Evolutionary conservation across 2,113 vertebrate species (phyloP).

Genomic region (Salminus brasiliensis): DNA sequence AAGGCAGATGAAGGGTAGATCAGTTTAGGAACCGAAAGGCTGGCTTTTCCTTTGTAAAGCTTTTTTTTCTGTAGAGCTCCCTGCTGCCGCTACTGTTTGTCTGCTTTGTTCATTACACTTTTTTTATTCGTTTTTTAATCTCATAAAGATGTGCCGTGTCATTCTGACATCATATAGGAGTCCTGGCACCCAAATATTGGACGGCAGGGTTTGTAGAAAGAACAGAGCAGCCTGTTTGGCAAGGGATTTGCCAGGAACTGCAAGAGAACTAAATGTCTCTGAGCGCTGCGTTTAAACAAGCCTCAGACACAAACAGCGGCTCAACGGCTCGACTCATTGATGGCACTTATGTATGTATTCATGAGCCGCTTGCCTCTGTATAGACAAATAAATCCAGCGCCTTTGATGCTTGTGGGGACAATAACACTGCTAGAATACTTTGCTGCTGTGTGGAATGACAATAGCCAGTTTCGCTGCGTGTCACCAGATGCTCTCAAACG

Average conservation of each 20-base stretch:
- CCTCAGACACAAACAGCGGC: slow-evolving; percentile 31
- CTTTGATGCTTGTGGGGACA: slow-evolving; percentile 43
- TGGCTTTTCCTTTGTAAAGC: neutral
- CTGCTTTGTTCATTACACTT: no score
- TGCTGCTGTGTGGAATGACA: slow-evolving; percentile 31
- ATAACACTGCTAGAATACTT: slow-evolving; percentile 1
- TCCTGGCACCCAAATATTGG: neutral
- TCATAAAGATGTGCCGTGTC: neutral
- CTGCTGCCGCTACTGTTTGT: neutral
- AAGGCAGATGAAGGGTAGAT: no score
- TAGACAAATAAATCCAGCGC: slow-evolving; percentile 40
- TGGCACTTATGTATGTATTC: slow-evolving; percentile 53
- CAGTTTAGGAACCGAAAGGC: no score
- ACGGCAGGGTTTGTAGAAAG: neutral
- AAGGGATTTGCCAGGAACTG: neutral
- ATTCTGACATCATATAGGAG: neutral
- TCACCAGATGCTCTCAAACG: slow-evolving; percentile 10
- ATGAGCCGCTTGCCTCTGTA: slow-evolving; percentile 46
- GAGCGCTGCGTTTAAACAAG: slow-evolving; percentile 35
- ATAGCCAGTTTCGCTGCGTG: neutral
- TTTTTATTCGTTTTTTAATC: neutral
- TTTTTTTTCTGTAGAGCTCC: neutral
- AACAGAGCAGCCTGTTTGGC: neutral
- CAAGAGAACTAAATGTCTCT: slow-evolving; percentile 11
- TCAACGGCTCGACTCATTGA: slow-evolving; percentile 44